Base-by-base conservation (phyloP, 2,888 invertebrate genomes). In the Hirudinaria manillensis region DNA sequence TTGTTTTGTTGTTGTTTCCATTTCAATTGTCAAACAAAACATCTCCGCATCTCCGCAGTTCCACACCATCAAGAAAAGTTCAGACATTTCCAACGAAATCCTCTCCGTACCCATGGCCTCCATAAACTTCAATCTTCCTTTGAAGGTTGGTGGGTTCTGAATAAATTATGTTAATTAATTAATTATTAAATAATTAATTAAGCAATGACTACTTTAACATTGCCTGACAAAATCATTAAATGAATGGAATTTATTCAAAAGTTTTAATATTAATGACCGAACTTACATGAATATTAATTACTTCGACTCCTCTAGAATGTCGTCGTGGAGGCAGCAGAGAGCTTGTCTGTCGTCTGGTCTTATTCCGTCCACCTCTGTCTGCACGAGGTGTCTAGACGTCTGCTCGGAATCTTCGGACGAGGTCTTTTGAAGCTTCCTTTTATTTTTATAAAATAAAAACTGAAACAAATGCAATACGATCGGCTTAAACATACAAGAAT, bases 301-400 rank as follows among this genome's bases (percentile, higher is more conserved):
- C 2, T 27, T 3, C 1, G 21, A 61, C 61, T 27, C 61, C 29
- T 29, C 13, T n/a, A 45, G 66, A 65, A 66, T n/a, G n/a, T 74
- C 36, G 51, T n/a, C 3, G 32, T 70, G 13, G 55, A n/a, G 29
- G 29, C 68, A n/a, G 45, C 29, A 10, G 75, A 75, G 16, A 38
- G 32, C 16, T 13, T 75, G 10, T 24, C 6, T 27, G 53, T 70
- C 2, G 27, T 51, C 29, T 75, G 75, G 75, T 70, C 75, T 0
- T 27, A 68, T 34, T 65, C 70, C 3, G 70, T 51, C 1, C 75
- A 75, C 51, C 45, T 75, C 70, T 70, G 75, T 34, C 19, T 53
- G 27, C 55, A 75, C 21, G 55, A 68, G 53, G 68, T 75, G 29
- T 13, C 70, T 29, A 3, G 75, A n/a, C 74, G 10, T 32, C 32